Conservation (phyloP, 1,140 invertebrate species). For the Eupeodes corollae region DNA sequence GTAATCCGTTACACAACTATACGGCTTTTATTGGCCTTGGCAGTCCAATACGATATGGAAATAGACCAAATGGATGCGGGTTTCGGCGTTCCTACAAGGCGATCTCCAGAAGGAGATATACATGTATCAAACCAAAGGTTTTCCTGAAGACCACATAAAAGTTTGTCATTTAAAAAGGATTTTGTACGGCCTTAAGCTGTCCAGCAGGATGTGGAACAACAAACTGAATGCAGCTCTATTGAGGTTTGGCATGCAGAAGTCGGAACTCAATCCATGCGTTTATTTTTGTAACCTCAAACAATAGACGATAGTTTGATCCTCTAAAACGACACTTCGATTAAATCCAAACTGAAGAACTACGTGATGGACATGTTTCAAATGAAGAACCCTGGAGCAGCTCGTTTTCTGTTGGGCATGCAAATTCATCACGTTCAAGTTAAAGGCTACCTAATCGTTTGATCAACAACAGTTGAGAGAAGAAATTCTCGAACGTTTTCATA, state of each 20-base stretch:
- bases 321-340: constrained; percentile 9
- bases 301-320: constrained; percentile 32
- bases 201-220: constrained; percentile 33
- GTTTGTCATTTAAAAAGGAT: not conserved
- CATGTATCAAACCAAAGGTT: constrained; percentile 9
- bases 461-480: constrained; percentile 9
- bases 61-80: constrained; percentile 25
- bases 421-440: constrained; percentile 7
- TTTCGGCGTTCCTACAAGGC: constrained; percentile 32
- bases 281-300: constrained; percentile 11
- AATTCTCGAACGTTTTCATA: constrained; percentile 19
- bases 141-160: constrained; percentile 3
- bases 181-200: constrained; percentile 39
- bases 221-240: constrained; percentile 7
- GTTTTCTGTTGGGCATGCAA: constrained; percentile 20
- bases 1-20: constrained; percentile 7
- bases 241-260: constrained; percentile 9
- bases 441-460: constrained; percentile 3
- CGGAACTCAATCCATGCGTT: constrained; percentile 20
- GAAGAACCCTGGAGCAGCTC: constrained; percentile 9
- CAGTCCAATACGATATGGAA: not conserved
- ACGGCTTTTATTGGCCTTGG: constrained; percentile 1
- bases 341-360: constrained; percentile 9
- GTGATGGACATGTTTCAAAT: constrained; percentile 19
- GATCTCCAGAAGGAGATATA: constrained; percentile 23